These are phyloP conservation scores for Eolophus roseicapilla DNA, from an alignment of 2,113 vertebrate genomes.

Conservation along the genomic window DNA sequence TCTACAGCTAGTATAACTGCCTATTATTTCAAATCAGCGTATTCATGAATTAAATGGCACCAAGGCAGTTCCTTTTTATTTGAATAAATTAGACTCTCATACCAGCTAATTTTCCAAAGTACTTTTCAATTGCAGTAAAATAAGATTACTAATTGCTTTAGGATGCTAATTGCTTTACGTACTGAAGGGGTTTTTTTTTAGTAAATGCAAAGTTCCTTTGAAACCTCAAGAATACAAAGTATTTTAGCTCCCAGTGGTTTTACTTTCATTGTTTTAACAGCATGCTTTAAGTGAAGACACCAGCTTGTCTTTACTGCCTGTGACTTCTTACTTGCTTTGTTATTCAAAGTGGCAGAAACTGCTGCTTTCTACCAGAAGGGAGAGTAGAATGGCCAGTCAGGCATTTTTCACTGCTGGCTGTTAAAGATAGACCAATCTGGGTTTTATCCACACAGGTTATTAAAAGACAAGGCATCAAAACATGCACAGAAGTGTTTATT, in stretches of 20 bases:
- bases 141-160: neutral
- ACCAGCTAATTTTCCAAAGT: constrained; percentile 18
- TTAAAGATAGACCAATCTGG: neutral
- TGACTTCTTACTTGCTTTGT: neutral
- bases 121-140: neutral
- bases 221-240: neutral
- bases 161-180: neutral
- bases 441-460: neutral
- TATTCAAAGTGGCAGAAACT: neutral
- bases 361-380: neutral
- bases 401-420: neutral
- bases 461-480: neutral
- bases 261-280: neutral
- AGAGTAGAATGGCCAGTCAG: neutral
- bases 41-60: neutral
- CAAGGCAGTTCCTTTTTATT: neutral
- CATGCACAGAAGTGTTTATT: neutral
- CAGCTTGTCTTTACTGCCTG: neutral
- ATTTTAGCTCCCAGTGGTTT: neutral
- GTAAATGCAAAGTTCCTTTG: neutral
- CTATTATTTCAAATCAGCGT: neutral
- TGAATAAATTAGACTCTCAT: neutral
- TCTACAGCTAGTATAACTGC: neutral
- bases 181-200: neutral
- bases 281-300: neutral